Conservation (phyloP, 2,113 vertebrate species). For the Corythornis madagascariensis region DNA sequence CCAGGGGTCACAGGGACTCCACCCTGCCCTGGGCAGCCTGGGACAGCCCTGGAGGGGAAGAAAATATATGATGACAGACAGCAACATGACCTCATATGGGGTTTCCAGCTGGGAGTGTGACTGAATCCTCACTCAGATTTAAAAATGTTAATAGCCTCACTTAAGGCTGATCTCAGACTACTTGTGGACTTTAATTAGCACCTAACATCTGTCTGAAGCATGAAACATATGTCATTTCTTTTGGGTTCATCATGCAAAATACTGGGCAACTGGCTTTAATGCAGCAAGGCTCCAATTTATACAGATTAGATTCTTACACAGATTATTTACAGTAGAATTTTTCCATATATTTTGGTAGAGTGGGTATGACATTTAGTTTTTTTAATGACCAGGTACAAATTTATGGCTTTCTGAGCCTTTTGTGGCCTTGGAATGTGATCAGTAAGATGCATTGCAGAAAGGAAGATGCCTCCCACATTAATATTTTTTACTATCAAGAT, state of each 20-base stretch:
- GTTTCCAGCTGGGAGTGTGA: background rate
- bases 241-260: background rate
- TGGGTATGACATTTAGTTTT: background rate
- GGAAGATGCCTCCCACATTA: background rate
- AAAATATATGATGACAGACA: background rate
- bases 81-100: background rate
- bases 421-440: background rate
- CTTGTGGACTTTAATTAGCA: slow-evolving; percentile 6
- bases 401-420: too few species aligned
- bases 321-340: background rate
- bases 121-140: background rate
- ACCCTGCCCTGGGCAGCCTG: background rate
- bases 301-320: too few species aligned
- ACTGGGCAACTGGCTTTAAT: background rate
- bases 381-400: background rate
- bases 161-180: background rate
- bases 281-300: background rate
- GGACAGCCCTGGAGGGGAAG: background rate
- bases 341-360: background rate
- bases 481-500: background rate
- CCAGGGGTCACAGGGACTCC: background rate
- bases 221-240: background rate
- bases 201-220: slow-evolving; percentile 4
- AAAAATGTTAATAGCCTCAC: slow-evolving; percentile 19
- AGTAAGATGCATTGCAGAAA: background rate